These are phyloP conservation scores for Phragmatobia fuliginosa DNA, from an alignment of 2,888 invertebrate genomes.

Conservation along the genomic window DNA sequence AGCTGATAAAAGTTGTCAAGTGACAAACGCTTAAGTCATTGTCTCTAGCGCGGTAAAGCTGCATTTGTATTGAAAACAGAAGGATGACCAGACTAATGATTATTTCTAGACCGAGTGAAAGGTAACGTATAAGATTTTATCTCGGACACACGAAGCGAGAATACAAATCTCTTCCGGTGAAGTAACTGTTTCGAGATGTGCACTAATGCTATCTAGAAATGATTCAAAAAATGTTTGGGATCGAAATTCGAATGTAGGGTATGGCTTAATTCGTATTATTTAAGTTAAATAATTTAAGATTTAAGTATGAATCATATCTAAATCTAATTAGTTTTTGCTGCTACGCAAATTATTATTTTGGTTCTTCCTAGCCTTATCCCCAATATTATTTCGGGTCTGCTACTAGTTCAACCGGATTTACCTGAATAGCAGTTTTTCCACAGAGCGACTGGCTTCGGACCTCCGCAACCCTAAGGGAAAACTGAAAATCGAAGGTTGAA, in stretches of 20 bases:
- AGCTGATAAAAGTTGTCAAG: background rate
- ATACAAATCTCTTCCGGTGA: constrained; percentile 45
- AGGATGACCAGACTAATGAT: constrained; percentile 11
- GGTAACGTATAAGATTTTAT: constrained; percentile 37
- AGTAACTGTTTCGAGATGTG: constrained; percentile 15
- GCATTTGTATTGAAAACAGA: constrained; percentile 7
- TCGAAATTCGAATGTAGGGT: background rate
- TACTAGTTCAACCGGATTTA: too few species aligned
- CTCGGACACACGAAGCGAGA: constrained; percentile 29
- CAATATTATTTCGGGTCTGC: too few species aligned
- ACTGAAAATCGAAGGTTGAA: too few species aligned
- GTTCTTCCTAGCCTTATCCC: too few species aligned
- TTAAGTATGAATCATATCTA: background rate
- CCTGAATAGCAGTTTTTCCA: too few species aligned
- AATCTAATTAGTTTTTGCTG: too few species aligned
- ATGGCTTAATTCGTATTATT: background rate
- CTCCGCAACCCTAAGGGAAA: too few species aligned
- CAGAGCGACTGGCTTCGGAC: too few species aligned
- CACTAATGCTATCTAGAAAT: constrained; percentile 7
- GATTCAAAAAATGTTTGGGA: background rate
- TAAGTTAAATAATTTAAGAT: too few species aligned
- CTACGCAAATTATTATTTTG: too few species aligned
- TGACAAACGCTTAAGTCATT: background rate
- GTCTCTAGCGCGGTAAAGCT: background rate
- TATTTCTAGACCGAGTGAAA: constrained; percentile 26